Conservation (phyloP, 2,113 vertebrate genomes). For the Sander vitreus region DNA sequence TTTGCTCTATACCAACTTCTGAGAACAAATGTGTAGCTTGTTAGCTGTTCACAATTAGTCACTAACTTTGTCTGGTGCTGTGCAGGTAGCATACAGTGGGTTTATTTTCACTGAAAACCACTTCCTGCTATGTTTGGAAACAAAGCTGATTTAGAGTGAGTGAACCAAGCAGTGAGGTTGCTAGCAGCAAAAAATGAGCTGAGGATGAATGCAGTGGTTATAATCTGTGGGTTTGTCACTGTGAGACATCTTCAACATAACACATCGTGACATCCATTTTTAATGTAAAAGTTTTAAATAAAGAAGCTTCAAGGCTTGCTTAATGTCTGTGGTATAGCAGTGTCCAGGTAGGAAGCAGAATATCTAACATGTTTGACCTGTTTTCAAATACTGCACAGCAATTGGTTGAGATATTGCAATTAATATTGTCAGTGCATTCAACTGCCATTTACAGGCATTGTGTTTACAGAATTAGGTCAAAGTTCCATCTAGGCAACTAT, state of each 20-base stretch:
- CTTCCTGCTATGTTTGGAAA: conserved; percentile 9
- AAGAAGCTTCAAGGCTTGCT: neutral
- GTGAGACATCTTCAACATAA: neutral
- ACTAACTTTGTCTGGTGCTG: neutral
- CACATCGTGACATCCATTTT: neutral
- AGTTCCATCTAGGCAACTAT: neutral
- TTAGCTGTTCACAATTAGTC: neutral
- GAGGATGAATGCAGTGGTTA: neutral
- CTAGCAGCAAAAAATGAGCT: neutral
- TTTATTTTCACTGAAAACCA: neutral
- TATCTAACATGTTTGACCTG: too few relatives aligned
- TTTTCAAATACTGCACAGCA: neutral
- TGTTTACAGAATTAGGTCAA: neutral
- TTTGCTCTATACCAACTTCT: neutral
- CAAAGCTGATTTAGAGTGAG: neutral
- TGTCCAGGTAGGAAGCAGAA: neutral
- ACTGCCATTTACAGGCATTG: neutral
- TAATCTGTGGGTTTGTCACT: neutral
- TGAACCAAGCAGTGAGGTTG: neutral
- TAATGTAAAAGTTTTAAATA: neutral
- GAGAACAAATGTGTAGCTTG: neutral
- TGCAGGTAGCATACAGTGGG: too few relatives aligned
- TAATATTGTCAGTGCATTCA: neutral
- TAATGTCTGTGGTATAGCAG: neutral
- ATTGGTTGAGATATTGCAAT: neutral